Percentiles rank a stretch among this genome's conserved stretches.
Conservation (phyloP, 1,140 invertebrate genomes). For the Neodiprion virginianus region DNA sequence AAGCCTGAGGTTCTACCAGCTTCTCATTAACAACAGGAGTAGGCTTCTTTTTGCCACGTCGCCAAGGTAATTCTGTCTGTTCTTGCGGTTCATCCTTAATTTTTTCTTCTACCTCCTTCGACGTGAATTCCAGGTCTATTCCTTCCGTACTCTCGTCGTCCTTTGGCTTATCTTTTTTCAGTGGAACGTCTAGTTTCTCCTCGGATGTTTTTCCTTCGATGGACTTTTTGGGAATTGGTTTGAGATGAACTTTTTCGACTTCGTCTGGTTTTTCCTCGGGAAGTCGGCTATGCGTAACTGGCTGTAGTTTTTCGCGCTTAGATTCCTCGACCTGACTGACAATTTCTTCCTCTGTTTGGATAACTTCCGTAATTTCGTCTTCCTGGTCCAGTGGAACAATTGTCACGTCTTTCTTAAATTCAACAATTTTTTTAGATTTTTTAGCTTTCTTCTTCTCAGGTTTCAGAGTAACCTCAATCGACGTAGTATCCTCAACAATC, state of each 20-base stretch:
- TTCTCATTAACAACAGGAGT: slow-evolving; percentile 37
- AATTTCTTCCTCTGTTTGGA: slow-evolving; percentile 21
- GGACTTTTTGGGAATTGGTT: slow-evolving; percentile 22
- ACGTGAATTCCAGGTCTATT: neutral
- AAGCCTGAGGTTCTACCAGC: neutral
- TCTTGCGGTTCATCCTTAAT: slow-evolving; percentile 44
- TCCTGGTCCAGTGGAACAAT: slow-evolving; percentile 2
- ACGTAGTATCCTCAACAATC: neutral
- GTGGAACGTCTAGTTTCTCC: neutral
- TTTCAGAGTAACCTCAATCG: neutral
- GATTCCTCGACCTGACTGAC: neutral
- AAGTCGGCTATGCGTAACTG: slow-evolving; percentile 4
- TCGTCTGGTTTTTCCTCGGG: slow-evolving; percentile 29
- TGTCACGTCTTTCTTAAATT: slow-evolving; percentile 15
- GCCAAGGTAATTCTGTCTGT: slow-evolving; percentile 31
- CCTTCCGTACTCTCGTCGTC: neutral
- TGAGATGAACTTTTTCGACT: slow-evolving; percentile 20
- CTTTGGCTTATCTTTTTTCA: neutral
- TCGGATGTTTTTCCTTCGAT: slow-evolving; percentile 28
- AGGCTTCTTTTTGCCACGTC: slow-evolving; percentile 29
- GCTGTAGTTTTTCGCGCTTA: neutral
- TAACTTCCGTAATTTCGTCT: slow-evolving; percentile 19
- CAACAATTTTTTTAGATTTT: slow-evolving; percentile 26
- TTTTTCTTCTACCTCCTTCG: slow-evolving; percentile 24
- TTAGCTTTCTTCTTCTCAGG: slow-evolving; percentile 15